Evolutionary conservation across 2,113 vertebrate species (phyloP), one percentile per base, ranked within the genome.

Genomic region (Oreochromis aureus): DNA sequence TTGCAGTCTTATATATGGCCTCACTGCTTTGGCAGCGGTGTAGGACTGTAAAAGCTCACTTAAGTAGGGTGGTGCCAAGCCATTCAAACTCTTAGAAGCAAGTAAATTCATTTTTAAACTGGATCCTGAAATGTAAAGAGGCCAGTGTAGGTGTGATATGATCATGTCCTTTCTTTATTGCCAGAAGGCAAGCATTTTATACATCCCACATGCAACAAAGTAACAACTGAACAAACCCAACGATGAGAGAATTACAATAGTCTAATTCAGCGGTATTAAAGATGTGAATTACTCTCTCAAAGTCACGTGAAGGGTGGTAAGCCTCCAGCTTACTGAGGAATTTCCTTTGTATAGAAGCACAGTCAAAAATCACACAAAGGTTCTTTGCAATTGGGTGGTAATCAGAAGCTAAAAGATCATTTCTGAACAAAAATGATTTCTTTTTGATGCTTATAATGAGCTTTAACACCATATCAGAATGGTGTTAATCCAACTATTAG

Each of bases 191-290:
- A n/a, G 61, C 61, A 66, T 66, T 66, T 39, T 39, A 36, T 36
- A n/a, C 10, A 66, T 2, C 34, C 61, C 32, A 19, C 32, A 63
- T 10, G 5, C 59, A 36, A 63, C 2, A 16, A 63, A 66, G 6
- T 7, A 32, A 36, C 32, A 18, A 66, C 2, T 1, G 32, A 36
- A 4, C 59, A 36, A 11, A 36, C 16, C 18, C 32, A 63, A 63
- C 59, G n/a, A 34, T 19, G 30, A 63, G 32, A 63, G 16, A 36
- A 36, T 66, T 66, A 39, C 18, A 66, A 66, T 12, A 7, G 30
- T 11, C 30, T 36, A 19, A 11, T 36, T 11, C 6, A 6, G 59
- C 0, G 0, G 1, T 19, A 19, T 19, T 63, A 11, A 63, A 63
- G 18, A 9, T 10, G 16, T 11, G 16, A 63, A 63, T 63, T 63